Conservation (phyloP, 2,113 vertebrate species). For the Hypocryptadius cinnamomeus region DNA sequence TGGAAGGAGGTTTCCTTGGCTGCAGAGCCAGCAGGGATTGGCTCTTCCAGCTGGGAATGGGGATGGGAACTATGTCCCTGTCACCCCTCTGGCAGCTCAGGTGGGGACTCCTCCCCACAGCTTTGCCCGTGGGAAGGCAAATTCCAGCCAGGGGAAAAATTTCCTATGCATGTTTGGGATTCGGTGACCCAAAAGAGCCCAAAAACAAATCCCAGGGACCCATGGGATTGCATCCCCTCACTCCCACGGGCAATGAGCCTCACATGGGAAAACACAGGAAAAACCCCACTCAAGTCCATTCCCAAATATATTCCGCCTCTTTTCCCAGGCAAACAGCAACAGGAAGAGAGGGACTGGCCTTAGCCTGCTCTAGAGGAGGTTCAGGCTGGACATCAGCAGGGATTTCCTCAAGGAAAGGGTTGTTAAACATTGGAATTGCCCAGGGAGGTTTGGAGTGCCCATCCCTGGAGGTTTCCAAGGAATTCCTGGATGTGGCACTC, state of each 20-base stretch:
- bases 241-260: neutral
- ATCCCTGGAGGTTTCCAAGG: neutral
- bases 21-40: neutral
- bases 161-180: accelerated
- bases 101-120: too few species aligned
- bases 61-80: neutral
- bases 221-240: accelerated
- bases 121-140: neutral
- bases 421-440: neutral
- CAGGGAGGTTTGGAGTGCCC: neutral
- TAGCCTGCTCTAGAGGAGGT: neutral
- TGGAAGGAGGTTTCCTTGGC: neutral
- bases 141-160: neutral
- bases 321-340: neutral
- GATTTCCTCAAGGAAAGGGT: neutral
- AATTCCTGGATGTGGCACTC: neutral
- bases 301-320: neutral
- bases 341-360: neutral
- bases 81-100: neutral
- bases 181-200: neutral
- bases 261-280: neutral
- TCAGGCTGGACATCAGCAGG: neutral
- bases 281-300: neutral
- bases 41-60: neutral
- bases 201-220: neutral